These are phyloP conservation scores for Aurelia sp. DNA, from an alignment of 30 jellyfish, hydroid and myxozoan species.

Conservation along the genomic window DNA sequence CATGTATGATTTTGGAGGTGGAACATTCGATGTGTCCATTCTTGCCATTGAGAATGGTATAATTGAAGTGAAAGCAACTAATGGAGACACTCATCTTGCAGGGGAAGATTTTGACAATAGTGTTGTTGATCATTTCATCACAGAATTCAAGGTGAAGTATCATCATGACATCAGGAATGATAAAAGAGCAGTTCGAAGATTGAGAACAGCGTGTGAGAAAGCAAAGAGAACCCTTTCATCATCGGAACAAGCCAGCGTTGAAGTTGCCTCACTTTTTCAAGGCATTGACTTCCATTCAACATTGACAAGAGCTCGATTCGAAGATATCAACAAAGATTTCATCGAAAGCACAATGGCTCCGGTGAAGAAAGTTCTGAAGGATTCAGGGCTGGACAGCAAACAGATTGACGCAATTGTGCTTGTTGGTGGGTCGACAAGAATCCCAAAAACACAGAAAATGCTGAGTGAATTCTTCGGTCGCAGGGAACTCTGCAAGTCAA, in stretches of 20 bases:
- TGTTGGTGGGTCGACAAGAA: constrained; percentile 99
- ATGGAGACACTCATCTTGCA: constrained; percentile 89
- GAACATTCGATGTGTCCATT: constrained; percentile 90
- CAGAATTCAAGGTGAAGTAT: constrained; percentile 78
- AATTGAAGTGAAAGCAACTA: constrained; percentile 85
- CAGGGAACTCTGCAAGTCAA: constrained; percentile 83
- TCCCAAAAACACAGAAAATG: constrained; percentile 84
- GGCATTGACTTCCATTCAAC: constrained; percentile 92
- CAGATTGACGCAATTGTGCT: constrained; percentile 85
- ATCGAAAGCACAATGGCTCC: constrained; percentile 78
- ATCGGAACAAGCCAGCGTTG: constrained; percentile 87
- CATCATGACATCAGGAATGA: constrained; percentile 71
- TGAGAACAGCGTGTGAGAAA: constrained; percentile 95
- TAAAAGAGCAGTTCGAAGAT: constrained; percentile 89
- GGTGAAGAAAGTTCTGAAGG: constrained; percentile 75
- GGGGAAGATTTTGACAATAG: constrained; percentile 91
- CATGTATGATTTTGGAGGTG: constrained; percentile 91
- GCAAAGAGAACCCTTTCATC: constrained; percentile 97
- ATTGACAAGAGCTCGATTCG: constrained; percentile 93
- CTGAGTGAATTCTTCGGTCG: constrained; percentile 84
- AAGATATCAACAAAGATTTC: constrained; percentile 75
- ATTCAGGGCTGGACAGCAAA: constrained; percentile 69
- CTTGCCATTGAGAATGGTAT: constrained; percentile 72
- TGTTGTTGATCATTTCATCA: constrained; percentile 67
- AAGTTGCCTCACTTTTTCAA: constrained; percentile 90